These are phyloP conservation scores for Hippolais icterina DNA, from an alignment of 2,113 vertebrate genomes.

Conservation along the genomic window DNA sequence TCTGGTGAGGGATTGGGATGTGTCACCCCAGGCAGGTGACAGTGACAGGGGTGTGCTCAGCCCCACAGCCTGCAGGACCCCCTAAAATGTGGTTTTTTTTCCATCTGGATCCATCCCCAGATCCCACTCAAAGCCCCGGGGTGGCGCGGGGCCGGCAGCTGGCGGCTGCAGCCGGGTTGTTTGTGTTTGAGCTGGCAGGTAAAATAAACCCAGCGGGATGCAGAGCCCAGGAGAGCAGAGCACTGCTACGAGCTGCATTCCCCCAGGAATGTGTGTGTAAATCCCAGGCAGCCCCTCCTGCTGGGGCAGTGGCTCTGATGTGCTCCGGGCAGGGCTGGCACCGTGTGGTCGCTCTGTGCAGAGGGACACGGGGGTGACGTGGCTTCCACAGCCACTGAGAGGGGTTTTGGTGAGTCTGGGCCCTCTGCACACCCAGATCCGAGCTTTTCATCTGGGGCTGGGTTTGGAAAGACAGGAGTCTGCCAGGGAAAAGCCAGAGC, in stretches of 20 bases:
- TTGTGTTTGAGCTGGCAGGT: conserved; percentile 32
- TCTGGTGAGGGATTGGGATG: background rate
- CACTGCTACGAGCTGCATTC: conserved; percentile 2
- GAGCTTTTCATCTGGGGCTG: background rate
- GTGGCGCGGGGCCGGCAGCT: background rate
- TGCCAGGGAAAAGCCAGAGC: background rate
- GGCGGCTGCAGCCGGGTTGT: background rate
- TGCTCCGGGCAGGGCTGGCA: background rate
- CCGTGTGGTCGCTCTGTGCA: background rate
- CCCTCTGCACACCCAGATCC: background rate
- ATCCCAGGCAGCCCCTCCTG: background rate
- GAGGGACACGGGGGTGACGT: background rate
- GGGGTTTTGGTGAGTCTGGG: background rate
- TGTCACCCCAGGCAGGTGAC: background rate
- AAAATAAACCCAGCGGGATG: background rate
- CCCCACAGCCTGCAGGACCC: accelerated
- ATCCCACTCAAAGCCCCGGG: background rate
- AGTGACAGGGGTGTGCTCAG: background rate
- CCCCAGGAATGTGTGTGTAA: background rate
- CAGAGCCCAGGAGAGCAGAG: background rate
- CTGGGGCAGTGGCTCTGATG: background rate
- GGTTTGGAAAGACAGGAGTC: background rate
- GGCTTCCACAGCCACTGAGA: background rate
- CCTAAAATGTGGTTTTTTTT: background rate
- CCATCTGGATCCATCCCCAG: background rate